Percentiles rank a stretch among this genome's conserved stretches.
Conservation (phyloP, 2,113 vertebrate species). For the Ictalurus punctatus region DNA sequence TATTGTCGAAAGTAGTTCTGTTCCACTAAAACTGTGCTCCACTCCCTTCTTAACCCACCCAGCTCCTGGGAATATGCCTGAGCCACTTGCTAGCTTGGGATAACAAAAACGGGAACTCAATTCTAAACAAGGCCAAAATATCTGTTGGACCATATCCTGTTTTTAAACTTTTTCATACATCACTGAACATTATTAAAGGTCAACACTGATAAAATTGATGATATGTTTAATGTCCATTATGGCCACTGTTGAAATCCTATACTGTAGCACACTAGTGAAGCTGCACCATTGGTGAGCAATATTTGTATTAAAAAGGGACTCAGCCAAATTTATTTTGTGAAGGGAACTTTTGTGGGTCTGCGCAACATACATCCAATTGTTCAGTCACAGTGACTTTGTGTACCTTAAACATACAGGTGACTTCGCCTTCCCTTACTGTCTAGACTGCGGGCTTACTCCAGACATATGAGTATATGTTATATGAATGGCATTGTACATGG, state of each 20-base stretch:
- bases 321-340: background rate
- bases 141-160: constrained; percentile 19
- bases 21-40: constrained; percentile 55
- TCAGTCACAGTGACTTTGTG: constrained; percentile 29
- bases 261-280: constrained; percentile 20
- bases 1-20: constrained; percentile 62
- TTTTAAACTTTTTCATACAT: constrained; percentile 6
- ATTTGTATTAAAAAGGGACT: constrained; percentile 17
- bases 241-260: background rate
- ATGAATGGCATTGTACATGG: constrained; percentile 68
- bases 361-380: background rate
- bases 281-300: constrained; percentile 9
- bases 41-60: constrained; percentile 47
- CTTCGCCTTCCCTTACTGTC: constrained; percentile 53
- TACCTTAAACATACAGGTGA: background rate
- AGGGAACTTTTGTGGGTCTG: background rate
- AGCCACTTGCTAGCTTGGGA: background rate
- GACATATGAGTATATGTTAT: constrained; percentile 57
- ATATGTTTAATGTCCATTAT: background rate
- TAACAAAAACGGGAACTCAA: constrained; percentile 53
- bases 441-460: constrained; percentile 61
- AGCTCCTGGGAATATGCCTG: constrained; percentile 4
- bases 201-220: background rate
- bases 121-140: constrained; percentile 20
- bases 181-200: background rate